These are phyloP conservation scores for Stichodactyla mertensii DNA, from an alignment of 64 coral and sea anemone genomes.

Conservation along the genomic window DNA sequence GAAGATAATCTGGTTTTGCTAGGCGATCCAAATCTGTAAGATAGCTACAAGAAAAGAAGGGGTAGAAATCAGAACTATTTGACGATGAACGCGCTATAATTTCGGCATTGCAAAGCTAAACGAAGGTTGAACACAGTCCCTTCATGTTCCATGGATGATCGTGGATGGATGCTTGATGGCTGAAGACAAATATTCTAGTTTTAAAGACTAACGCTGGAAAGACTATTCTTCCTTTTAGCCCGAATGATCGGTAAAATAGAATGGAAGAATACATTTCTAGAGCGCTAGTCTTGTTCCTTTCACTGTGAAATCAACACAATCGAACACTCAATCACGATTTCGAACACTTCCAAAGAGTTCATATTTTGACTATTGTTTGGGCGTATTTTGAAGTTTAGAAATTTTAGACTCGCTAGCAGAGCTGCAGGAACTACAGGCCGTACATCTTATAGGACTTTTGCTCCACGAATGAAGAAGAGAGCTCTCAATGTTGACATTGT, in stretches of 20 bases:
- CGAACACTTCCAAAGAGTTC: not conserved
- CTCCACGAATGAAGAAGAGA: not conserved
- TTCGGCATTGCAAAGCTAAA: too few species aligned
- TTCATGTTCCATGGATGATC: too few species aligned
- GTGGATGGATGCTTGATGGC: too few species aligned
- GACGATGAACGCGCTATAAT: not conserved
- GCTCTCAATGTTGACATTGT: slow-evolving; percentile 20
- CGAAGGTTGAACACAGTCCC: too few species aligned
- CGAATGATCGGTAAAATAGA: not conserved
- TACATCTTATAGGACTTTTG: not conserved
- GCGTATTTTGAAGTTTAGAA: not conserved
- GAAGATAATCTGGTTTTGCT: slow-evolving; percentile 85
- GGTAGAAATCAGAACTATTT: not conserved
- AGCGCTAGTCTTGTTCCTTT: not conserved
- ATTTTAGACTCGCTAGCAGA: not conserved
- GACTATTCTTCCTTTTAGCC: not conserved
- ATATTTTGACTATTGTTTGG: not conserved
- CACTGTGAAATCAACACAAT: not conserved
- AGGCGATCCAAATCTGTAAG: slow-evolving; percentile 92
- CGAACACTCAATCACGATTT: not conserved
- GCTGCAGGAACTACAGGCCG: not conserved
- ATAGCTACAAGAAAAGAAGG: slow-evolving; percentile 49
- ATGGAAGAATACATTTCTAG: not conserved
- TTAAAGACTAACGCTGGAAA: too few species aligned
- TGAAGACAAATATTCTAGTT: too few species aligned